Percentiles rank a stretch among this genome's conserved stretches.
These are phyloP conservation scores for Drosophila leontia DNA, from an alignment of 1,140 invertebrate genomes.

Conservation along the genomic window DNA sequence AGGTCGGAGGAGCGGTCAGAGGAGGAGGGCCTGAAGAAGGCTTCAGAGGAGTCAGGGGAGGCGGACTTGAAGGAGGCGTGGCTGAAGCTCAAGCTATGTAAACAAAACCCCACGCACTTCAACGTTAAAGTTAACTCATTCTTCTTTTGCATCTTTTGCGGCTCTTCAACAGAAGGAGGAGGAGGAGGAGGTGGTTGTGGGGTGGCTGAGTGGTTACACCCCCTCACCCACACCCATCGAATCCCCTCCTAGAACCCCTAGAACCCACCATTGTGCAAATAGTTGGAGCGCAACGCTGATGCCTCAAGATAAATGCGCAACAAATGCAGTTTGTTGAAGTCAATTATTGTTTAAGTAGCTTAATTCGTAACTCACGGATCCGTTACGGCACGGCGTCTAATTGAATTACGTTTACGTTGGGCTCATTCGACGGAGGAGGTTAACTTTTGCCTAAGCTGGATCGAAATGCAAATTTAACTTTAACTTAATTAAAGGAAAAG, in stretches of 20 bases:
- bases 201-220: not conserved
- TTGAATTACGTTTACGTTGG: conserved; percentile 26
- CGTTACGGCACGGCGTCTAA: conserved; percentile 9
- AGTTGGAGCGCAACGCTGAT: conserved; percentile 43
- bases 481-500: conserved; percentile 11
- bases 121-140: conserved; percentile 63
- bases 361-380: conserved; percentile 60
- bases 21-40: not conserved
- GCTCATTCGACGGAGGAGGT: not conserved
- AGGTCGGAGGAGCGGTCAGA: not conserved
- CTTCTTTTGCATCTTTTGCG: conserved; percentile 63
- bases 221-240: not conserved
- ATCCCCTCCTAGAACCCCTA: not conserved
- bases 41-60: conserved; percentile 2
- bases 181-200: not conserved
- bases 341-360: conserved; percentile 81
- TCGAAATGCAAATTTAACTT: conserved; percentile 17
- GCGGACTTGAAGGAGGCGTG: conserved; percentile 3
- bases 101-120: conserved; percentile 72
- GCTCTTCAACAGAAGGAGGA: conserved; percentile 48
- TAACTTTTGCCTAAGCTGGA: conserved; percentile 19
- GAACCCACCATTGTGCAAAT: conserved; percentile 40
- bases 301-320: conserved; percentile 77
- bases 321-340: conserved; percentile 81
- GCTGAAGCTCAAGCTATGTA: conserved; percentile 45